phyloP scores from a whole-genome alignment of 2,888 invertebrate species.

The Eledona agricola region DNA sequence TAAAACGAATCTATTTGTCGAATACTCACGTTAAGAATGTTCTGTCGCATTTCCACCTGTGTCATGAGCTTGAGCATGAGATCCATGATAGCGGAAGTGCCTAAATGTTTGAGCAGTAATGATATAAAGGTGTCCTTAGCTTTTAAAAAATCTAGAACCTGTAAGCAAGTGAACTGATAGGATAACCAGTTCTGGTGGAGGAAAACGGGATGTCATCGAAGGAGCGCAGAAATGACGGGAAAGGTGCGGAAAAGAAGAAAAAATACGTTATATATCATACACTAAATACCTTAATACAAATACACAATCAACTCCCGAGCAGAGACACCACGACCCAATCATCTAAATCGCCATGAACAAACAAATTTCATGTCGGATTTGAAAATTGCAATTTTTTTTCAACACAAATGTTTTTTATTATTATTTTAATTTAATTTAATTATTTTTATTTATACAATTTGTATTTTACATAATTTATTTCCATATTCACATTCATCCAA shows the following conservation, averaged over 20 bases:
- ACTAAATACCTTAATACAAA: constrained; percentile 24
- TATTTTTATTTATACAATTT: no score
- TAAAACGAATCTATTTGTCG: constrained; percentile 4
- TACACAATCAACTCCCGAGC: constrained; percentile 8
- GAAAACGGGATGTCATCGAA: constrained; percentile 44
- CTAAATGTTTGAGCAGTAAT: constrained; percentile 86
- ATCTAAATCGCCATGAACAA: no score
- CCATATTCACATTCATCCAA: no score
- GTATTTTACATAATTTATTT: no score
- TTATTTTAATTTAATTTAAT: no score
- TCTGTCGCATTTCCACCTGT: constrained; percentile 78
- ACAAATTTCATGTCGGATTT: no score
- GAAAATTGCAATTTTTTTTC: no score
- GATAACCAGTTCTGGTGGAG: constrained; percentile 84
- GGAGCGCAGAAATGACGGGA: constrained; percentile 39
- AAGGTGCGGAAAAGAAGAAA: constrained; percentile 45
- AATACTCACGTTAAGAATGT: constrained; percentile 72
- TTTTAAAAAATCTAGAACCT: constrained; percentile 92
- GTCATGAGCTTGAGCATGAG: constrained; percentile 86
- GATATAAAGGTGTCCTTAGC: constrained; percentile 86
- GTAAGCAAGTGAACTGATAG: constrained; percentile 89
- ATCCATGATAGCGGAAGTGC: constrained; percentile 95
- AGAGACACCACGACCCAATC: no score
- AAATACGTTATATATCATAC: constrained; percentile 46
- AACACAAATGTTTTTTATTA: no score